Conservation (phyloP, 2,888 invertebrate genomes). For the Schizaphis graminum region DNA sequence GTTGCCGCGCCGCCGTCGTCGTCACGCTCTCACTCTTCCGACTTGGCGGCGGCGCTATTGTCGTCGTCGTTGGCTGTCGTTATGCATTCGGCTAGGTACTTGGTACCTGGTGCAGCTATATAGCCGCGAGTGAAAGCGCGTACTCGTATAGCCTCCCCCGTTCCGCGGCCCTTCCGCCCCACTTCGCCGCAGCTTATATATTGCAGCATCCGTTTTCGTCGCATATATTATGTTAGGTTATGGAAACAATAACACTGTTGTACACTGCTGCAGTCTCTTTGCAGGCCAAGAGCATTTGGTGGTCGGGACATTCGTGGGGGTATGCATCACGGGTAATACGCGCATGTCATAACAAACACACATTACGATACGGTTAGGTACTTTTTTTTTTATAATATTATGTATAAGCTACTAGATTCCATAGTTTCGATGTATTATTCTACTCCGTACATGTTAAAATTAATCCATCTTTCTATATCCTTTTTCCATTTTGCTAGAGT, state of each 20-base stretch:
- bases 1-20: neutral
- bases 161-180: neutral
- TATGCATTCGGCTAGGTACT: neutral
- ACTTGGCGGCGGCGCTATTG: conserved; percentile 15
- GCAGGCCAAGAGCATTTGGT: neutral
- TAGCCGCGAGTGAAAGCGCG: conserved; percentile 51
- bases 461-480: neutral
- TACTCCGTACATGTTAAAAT: neutral
- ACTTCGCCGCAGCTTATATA: neutral
- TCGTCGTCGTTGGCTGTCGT: neutral
- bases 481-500: neutral
- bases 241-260: too few species aligned
- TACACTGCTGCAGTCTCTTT: neutral
- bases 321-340: neutral
- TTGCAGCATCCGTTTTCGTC: conserved; percentile 1
- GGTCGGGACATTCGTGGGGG: neutral
- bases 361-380: neutral
- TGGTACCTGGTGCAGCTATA: too few species aligned
- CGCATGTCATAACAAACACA: neutral
- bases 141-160: conserved; percentile 3
- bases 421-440: neutral
- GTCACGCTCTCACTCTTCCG: conserved; percentile 54
- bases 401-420: too few species aligned
- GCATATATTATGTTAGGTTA: too few species aligned
- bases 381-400: neutral